Base-by-base conservation (phyloP, 1,140 invertebrate genomes). In the Dreissena rostriformis region DNA sequence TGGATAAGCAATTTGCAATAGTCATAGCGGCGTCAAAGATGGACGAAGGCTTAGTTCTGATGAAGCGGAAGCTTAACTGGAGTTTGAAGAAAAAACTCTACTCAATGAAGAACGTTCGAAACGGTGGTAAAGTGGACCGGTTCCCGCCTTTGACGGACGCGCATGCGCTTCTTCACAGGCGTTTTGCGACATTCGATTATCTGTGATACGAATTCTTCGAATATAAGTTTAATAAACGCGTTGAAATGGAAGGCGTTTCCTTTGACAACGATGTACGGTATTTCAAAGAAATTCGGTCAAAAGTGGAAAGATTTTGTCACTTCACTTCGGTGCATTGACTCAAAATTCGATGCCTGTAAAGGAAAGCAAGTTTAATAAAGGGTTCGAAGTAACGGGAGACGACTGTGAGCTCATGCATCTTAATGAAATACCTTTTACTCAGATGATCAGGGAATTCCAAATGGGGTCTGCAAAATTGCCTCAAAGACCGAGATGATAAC, bases 21-120 rank as follows among this genome's bases (percentile, higher is more conserved):
- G 92, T 95, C 26, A 91, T 95, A 92, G 91, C 95, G 26, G 89
- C 94, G 1, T 94, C 95, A 86, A 87, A 92, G 66, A 93, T 95
- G 88, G 94, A 95, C 76, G 94, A 94, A 84, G 95, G 94, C 7
- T 85, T 95, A 51, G 90, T 95, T 61, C 86, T 95, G 5, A 86
- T 95, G 68, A 90, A 89, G 51, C 86, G 94, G 55, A 77, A 93
- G 10, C 91, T 95, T 57, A 93, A 92, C 67, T 95, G 95, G 95
- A 86, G 92, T 8, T 77, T 93, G 14, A 91, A 93, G 29, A 91
- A 94, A 71, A 87, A 95, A 0, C 76, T 93, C 0, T 86, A 88
- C 55, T 63, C 78, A 22, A 11, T 65, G 49, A 67, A 76, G 74
- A 84, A 81, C 39, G 82, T 78, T 14, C 1, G 65, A 72, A 68